Percentiles rank a stretch among this genome's conserved stretches.
Evolutionary conservation across 2,113 vertebrate genomes (phyloP).

Genomic region (Hirundichthys speculiger): DNA sequence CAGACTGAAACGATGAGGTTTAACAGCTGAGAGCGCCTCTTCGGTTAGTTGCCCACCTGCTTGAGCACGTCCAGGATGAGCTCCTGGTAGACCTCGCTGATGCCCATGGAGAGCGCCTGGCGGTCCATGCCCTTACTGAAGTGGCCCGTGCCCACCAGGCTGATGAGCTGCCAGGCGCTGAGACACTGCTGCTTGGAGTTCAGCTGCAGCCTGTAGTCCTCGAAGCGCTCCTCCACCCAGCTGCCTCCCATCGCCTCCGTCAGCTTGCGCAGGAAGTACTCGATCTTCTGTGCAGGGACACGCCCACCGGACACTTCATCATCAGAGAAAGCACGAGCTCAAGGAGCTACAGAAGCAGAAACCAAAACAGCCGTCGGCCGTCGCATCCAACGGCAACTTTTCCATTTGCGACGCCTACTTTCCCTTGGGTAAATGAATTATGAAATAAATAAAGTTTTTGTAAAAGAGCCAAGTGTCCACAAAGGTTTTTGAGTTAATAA

Average conservation of each 20-base stretch:
- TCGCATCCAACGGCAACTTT: too few species aligned
- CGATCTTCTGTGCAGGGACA: conserved; percentile 83
- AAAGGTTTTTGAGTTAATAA: too few species aligned
- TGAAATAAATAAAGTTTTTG: too few species aligned
- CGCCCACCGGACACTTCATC: background rate
- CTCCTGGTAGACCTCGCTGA: conserved; percentile 93
- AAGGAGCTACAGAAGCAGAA: too few species aligned
- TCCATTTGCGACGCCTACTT: too few species aligned
- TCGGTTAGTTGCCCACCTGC: conserved; percentile 83
- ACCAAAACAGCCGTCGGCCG: too few species aligned
- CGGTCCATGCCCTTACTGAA: conserved; percentile 94
- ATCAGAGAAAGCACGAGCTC: too few species aligned
- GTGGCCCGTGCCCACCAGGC: conserved; percentile 88
- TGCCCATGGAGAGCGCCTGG: conserved; percentile 93
- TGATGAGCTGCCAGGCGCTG: conserved; percentile 89
- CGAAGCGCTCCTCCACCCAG: conserved; percentile 95
- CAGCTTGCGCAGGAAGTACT: conserved; percentile 93
- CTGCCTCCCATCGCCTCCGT: conserved; percentile 95
- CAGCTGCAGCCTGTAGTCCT: conserved; percentile 89
- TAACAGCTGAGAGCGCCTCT: background rate
- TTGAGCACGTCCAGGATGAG: conserved; percentile 95
- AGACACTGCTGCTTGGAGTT: conserved; percentile 83
- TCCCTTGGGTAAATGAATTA: too few species aligned
- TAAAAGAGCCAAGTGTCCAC: too few species aligned
- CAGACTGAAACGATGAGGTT: too few species aligned